Evolutionary conservation across 2,113 vertebrate species (phyloP), one percentile per base, ranked within the genome.

Genomic region (Ellobius talpinus): DNA sequence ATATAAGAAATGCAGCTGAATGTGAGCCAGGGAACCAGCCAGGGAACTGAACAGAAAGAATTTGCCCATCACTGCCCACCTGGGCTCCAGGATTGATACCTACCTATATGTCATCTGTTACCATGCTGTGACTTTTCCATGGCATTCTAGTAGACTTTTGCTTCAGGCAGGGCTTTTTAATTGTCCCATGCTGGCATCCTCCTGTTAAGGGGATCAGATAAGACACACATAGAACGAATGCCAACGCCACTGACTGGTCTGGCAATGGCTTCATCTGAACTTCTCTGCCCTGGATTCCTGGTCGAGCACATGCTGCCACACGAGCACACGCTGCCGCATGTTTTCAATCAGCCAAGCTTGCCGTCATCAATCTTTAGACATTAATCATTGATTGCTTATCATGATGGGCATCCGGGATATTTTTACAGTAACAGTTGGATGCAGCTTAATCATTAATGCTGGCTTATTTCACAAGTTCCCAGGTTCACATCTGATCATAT

Each of bases 311-410:
- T 24, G n/a, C 33, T 5, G 5, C 23, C 23, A 4, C 16, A 11
- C 61, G 3, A 17, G 94, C 39, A 52, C 23, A 14, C 29, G 33
- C 36, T 5, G 5, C 24, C 17, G 4, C 29, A 13, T 42, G 39
- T 52, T 45, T 65, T 50, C 63, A 65, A 26, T 45, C 26, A 61
- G 26, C 55, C 14, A 42, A 82, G 65, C 45, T 77, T n/a, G 63
- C 17, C 12, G 1, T 19, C 55, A 50, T 36, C 33, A 12, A 13
- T 63, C 39, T 65, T 45, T 4, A 7, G 70, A 23, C 13, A 78
- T 97, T 98, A 98, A 98, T 98, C 93, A 98, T 98, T 98, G 63
- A 96, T 97, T 61, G 5, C 81, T 93, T 87, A 87, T 93, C 86
- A 94, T 81, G 78, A 50, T 26, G 26, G 96, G 91, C 96, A 96